Conservation (phyloP, 2,113 vertebrate species). For the Grus americana region DNA sequence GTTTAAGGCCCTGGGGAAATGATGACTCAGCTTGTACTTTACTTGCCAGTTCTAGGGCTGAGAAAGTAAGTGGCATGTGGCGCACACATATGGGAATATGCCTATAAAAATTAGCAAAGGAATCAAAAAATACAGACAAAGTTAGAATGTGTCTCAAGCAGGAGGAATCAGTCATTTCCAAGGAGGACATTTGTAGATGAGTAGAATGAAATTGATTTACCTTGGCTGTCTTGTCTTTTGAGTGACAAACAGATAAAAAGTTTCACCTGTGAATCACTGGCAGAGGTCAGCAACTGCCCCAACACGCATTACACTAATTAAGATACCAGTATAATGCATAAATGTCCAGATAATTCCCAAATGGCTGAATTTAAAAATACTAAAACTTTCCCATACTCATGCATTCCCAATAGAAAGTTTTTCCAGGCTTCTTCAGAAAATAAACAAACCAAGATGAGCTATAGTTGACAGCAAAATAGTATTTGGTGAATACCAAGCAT, state of each 20-base stretch:
- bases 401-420: neutral
- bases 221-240: neutral
- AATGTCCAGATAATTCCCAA: neutral
- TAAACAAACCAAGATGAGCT: neutral
- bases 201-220: neutral
- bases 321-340: neutral
- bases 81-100: neutral
- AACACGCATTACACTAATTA: neutral
- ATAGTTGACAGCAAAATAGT: neutral
- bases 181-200: neutral
- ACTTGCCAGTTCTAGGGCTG: neutral
- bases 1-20: neutral
- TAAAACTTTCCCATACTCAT: neutral
- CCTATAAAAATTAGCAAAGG: neutral
- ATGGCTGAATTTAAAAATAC: neutral
- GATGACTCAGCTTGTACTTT: neutral
- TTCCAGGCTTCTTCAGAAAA: neutral
- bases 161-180: neutral
- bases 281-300: neutral
- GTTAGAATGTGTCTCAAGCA: neutral
- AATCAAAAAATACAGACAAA: neutral
- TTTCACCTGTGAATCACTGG: neutral
- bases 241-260: neutral
- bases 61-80: neutral
- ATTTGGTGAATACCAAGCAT: neutral